These are phyloP conservation scores for Apeira syringaria DNA, from an alignment of 2,888 invertebrate species.

Conservation along the genomic window DNA sequence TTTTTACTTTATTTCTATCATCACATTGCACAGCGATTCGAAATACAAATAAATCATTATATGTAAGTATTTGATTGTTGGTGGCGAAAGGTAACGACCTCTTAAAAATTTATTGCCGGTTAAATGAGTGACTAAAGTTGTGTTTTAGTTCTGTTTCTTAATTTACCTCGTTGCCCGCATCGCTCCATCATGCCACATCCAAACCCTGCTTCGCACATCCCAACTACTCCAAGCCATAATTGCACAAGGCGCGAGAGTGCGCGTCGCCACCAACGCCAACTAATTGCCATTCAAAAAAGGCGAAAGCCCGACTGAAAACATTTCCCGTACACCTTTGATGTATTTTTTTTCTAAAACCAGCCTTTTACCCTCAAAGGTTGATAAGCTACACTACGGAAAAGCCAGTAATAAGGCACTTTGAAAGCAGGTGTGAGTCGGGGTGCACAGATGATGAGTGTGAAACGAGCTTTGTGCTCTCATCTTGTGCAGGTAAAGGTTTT, in stretches of 20 bases:
- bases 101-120: too few relatives aligned
- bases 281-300: slow-evolving; percentile 85
- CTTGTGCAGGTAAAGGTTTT: slow-evolving; percentile 52
- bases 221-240: slow-evolving; percentile 69
- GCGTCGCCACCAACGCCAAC: slow-evolving; percentile 72
- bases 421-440: slow-evolving; percentile 65
- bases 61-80: too few relatives aligned
- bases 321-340: slow-evolving; percentile 74
- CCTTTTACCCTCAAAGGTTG: slow-evolving; percentile 68
- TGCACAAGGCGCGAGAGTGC: slow-evolving; percentile 72
- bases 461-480: slow-evolving; percentile 47
- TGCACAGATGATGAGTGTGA: slow-evolving; percentile 63
- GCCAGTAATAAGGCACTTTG: slow-evolving; percentile 79
- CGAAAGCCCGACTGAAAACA: slow-evolving; percentile 81
- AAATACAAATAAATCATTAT: too few relatives aligned
- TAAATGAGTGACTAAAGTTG: too few relatives aligned
- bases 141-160: slow-evolving; percentile 13
- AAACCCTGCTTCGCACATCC: slow-evolving; percentile 4
- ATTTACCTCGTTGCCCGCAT: too few relatives aligned
- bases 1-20: too few relatives aligned
- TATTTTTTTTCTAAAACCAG: slow-evolving; percentile 62
- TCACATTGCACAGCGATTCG: too few relatives aligned
- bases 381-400: slow-evolving; percentile 75
- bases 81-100: too few relatives aligned
- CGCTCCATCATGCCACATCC: slow-evolving; percentile 35